Conservation (phyloP, 2,888 invertebrate species). For the Caradrina clavipalpis region DNA sequence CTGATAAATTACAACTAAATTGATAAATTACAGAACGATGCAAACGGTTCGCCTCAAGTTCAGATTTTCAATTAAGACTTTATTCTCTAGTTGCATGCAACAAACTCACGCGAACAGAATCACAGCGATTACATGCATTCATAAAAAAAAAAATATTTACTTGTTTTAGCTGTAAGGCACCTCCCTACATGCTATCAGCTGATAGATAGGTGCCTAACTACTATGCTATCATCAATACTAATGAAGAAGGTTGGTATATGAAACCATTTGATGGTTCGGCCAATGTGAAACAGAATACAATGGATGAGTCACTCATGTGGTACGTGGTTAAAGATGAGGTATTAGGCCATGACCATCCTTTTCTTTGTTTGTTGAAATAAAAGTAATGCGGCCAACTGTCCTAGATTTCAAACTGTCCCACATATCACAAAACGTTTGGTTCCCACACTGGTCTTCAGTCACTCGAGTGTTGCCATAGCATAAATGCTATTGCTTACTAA, state of each 20-base stretch:
- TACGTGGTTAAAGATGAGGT: neutral
- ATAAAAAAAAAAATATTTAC: too few species aligned
- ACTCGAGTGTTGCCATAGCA: constrained; percentile 3
- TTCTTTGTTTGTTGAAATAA: neutral
- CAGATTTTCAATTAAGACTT: constrained; percentile 35
- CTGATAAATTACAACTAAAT: neutral
- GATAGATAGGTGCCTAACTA: neutral
- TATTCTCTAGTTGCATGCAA: constrained; percentile 28
- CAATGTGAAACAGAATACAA: neutral
- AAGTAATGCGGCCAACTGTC: constrained; percentile 3
- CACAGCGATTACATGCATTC: constrained; percentile 26
- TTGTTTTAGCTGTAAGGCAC: neutral
- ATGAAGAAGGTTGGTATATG: neutral
- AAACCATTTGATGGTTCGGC: neutral
- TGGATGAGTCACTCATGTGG: neutral
- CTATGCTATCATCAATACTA: constrained; percentile 2
- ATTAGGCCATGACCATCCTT: neutral
- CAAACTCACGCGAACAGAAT: constrained; percentile 14
- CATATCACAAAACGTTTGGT: constrained; percentile 21
- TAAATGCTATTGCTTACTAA: constrained; percentile 25
- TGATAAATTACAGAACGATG: neutral
- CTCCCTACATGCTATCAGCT: too few species aligned
- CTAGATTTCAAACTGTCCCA: constrained; percentile 28
- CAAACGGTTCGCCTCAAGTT: constrained; percentile 30
- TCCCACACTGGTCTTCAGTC: constrained; percentile 32